Conservation (phyloP, 1,140 invertebrate genomes). For the Glossosoma conforme region DNA sequence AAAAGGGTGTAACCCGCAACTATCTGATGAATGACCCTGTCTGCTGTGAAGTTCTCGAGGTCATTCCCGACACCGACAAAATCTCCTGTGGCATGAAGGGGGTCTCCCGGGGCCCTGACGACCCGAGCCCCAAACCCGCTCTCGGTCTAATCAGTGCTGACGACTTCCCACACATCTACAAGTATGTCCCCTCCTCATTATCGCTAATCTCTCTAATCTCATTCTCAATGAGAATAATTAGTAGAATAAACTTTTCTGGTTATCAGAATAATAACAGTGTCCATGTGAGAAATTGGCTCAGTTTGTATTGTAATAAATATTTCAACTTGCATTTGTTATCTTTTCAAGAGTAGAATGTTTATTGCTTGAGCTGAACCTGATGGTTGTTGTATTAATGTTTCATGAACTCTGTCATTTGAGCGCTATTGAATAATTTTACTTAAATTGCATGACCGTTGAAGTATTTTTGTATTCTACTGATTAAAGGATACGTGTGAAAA, state of each 20-base stretch:
- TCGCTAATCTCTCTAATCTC: too few species aligned
- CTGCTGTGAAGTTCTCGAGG: conserved; percentile 82
- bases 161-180: conserved; percentile 81
- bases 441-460: neutral
- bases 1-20: conserved; percentile 71
- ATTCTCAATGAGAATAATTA: too few species aligned
- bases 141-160: conserved; percentile 79
- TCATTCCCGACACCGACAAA: conserved; percentile 81
- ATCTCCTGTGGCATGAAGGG: conserved; percentile 83
- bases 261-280: too few species aligned
- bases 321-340: too few species aligned
- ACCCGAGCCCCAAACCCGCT: conserved; percentile 62
- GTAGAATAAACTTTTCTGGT: too few species aligned
- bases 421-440: neutral
- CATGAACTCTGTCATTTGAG: too few species aligned
- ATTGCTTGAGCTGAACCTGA: too few species aligned
- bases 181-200: conserved; percentile 58
- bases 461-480: neutral
- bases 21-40: conserved; percentile 79
- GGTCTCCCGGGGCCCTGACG: conserved; percentile 57
- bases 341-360: too few species aligned
- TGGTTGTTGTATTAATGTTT: too few species aligned
- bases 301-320: too few species aligned
- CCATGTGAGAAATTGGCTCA: too few species aligned
- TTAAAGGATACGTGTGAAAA: conserved; percentile 16